phyloP scores from a whole-genome alignment of 2,113 vertebrate species.

The Gasterosteus nipponicus region DNA sequence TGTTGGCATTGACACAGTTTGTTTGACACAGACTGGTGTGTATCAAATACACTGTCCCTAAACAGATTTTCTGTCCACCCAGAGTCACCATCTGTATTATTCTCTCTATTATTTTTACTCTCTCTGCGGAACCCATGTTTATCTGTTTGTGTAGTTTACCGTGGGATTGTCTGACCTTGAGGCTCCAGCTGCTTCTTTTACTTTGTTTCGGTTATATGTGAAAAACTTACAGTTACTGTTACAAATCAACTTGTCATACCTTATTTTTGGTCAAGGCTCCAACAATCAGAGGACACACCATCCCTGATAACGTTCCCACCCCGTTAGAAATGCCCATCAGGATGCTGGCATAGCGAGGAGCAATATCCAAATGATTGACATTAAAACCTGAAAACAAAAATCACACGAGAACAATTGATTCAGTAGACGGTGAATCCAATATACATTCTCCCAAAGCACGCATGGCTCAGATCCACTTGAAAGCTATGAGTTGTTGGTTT shows the following conservation, averaged over 20 bases:
- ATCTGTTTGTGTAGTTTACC: not conserved
- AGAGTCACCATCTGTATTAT: not conserved
- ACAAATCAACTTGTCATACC: slow-evolving; percentile 76
- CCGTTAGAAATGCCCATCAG: slow-evolving; percentile 99
- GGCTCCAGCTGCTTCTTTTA: not conserved
- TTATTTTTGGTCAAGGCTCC: slow-evolving; percentile 96
- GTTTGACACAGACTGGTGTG: not conserved
- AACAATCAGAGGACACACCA: slow-evolving; percentile 97
- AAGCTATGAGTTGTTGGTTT: not conserved
- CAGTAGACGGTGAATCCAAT: not conserved
- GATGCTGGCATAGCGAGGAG: slow-evolving; percentile 97
- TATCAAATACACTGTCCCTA: no score
- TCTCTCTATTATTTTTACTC: not conserved
- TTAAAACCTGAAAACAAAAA: slow-evolving; percentile 88
- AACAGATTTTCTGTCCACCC: not conserved
- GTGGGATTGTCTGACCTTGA: not conserved
- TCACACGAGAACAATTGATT: not conserved
- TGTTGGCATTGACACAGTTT: not conserved
- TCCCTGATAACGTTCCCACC: slow-evolving; percentile 94
- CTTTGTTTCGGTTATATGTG: not conserved
- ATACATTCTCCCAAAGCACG: not conserved
- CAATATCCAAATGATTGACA: slow-evolving; percentile 97
- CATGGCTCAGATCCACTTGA: not conserved
- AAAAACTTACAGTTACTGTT: not conserved
- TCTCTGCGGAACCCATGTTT: not conserved